phyloP scores from a whole-genome alignment of 2,113 vertebrate species.

The Panurus biarmicus region DNA sequence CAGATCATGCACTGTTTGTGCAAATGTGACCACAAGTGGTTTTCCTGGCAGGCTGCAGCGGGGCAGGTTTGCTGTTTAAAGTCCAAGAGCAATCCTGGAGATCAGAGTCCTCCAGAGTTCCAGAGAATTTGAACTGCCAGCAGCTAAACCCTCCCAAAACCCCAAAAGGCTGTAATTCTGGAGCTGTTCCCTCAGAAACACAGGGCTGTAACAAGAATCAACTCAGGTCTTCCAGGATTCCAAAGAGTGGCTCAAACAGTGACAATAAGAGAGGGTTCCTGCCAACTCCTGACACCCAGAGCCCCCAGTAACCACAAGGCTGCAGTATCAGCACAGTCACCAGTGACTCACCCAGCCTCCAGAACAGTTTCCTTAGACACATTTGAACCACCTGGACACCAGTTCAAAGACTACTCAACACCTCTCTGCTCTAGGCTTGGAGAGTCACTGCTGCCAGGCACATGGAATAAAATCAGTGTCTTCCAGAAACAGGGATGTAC shows the following conservation, averaged over 20 bases:
- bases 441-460: not conserved
- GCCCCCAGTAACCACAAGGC: not conserved
- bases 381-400: not conserved
- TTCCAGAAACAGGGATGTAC: not conserved
- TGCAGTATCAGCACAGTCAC: not conserved
- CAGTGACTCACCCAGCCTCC: not conserved
- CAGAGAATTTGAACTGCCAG: not conserved
- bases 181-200: not conserved
- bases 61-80: not conserved
- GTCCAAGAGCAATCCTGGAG: not conserved
- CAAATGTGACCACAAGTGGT: not conserved
- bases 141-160: not conserved
- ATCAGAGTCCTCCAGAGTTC: not conserved
- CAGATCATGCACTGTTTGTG: not conserved
- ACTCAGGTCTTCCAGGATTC: not conserved
- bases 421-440: not conserved
- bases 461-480: not conserved
- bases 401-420: not conserved
- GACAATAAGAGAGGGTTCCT: not conserved
- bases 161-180: not conserved
- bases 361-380: not conserved
- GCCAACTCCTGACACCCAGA: not conserved
- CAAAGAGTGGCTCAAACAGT: not conserved
- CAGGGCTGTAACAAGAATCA: not conserved
- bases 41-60: not conserved